Percentiles rank a stretch among this genome's conserved stretches.
Evolutionary conservation across 2,888 invertebrate species (phyloP).

Genomic region (Lathronympha strigana): DNA sequence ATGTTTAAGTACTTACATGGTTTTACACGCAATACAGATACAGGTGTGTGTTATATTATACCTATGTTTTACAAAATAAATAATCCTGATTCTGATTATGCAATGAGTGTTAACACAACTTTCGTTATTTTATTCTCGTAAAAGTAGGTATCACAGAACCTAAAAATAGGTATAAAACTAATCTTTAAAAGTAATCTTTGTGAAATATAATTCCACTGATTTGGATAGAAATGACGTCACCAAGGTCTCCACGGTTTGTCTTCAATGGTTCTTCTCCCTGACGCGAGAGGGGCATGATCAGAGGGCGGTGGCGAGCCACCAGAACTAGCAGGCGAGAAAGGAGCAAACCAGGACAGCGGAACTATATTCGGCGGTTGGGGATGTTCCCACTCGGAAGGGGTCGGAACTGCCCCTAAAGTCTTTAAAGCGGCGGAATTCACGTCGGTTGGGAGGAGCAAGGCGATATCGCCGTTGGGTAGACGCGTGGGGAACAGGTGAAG

Average conservation of each 20-base stretch:
- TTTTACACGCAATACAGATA: too few relatives aligned
- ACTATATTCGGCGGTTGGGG: not conserved
- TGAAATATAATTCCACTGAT: too few relatives aligned
- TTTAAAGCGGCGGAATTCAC: slow-evolving; percentile 78
- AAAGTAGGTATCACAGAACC: too few relatives aligned
- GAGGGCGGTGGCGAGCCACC: slow-evolving; percentile 75
- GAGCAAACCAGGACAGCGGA: slow-evolving; percentile 88
- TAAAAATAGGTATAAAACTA: too few relatives aligned
- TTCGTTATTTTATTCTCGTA: too few relatives aligned
- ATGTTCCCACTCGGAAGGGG: slow-evolving; percentile 52
- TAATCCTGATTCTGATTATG: too few relatives aligned
- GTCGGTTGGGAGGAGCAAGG: slow-evolving; percentile 89
- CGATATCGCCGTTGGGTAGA: slow-evolving; percentile 92
- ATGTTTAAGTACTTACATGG: too few relatives aligned
- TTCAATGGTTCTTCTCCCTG: slow-evolving; percentile 87
- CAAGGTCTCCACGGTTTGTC: slow-evolving; percentile 94
- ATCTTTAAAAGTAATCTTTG: too few relatives aligned
- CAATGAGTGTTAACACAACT: too few relatives aligned
- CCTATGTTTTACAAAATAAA: too few relatives aligned
- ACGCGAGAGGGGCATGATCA: slow-evolving; percentile 85
- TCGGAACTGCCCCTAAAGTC: slow-evolving; percentile 80
- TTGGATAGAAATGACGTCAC: slow-evolving; percentile 70
- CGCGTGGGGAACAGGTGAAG: slow-evolving; percentile 92
- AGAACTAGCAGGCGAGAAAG: slow-evolving; percentile 85
- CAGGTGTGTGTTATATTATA: too few relatives aligned